These are phyloP conservation scores for Mythimna lalbum DNA, from an alignment of 2,888 invertebrate genomes.

Conservation along the genomic window DNA sequence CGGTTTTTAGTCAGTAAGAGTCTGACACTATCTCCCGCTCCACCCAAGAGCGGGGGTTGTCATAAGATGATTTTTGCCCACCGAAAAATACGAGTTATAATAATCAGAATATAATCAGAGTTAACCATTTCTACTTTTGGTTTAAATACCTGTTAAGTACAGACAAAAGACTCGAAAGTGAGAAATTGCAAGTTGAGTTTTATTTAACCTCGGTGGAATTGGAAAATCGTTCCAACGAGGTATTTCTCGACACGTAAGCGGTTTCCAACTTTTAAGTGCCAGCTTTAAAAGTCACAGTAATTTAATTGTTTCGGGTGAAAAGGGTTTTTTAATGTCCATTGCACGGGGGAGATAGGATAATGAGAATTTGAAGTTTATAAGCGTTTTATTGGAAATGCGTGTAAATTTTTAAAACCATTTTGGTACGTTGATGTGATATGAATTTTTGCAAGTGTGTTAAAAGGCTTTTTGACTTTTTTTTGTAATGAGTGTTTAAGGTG, in stretches of 20 bases:
- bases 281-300: slow-evolving; percentile 37
- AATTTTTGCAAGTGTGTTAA: no score
- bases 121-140: neutral
- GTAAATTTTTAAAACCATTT: no score
- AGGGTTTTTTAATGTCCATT: slow-evolving; percentile 24
- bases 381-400: slow-evolving; percentile 8
- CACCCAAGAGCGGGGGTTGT: no score
- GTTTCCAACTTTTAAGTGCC: slow-evolving; percentile 37
- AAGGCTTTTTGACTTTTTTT: no score
- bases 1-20: no score
- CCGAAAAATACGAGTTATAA: no score
- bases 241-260: slow-evolving; percentile 23
- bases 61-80: no score
- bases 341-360: slow-evolving; percentile 17
- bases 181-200: slow-evolving; percentile 3
- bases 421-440: no score
- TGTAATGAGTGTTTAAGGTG: no score
- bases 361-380: neutral
- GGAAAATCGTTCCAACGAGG: slow-evolving; percentile 13
- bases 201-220: slow-evolving; percentile 9
- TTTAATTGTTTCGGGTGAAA: slow-evolving; percentile 24
- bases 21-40: no score
- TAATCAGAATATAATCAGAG: no score
- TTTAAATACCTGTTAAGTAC: neutral
- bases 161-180: neutral